A percentile compares a stretch with the other conserved stretches of the same genome.
phyloP scores from a whole-genome alignment of 2,888 invertebrate genomes.

The Ochropleura plecta region DNA sequence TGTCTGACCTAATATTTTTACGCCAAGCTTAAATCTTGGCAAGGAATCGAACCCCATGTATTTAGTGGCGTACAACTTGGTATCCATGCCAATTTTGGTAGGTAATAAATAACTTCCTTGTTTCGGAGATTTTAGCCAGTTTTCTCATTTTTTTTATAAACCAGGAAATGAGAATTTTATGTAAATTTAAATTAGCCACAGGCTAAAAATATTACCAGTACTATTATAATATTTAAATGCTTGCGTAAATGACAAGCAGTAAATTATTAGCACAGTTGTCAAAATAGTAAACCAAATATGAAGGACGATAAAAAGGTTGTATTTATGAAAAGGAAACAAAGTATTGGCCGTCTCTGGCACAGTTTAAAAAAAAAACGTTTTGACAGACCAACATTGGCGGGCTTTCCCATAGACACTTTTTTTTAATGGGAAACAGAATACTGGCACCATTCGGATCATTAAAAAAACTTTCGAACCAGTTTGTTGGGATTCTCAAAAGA shows the following conservation, averaged over 20 bases:
- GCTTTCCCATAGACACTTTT: constrained; percentile 11
- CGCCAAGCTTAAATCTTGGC: constrained; percentile 29
- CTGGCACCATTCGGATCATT: no score
- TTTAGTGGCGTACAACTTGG: background rate
- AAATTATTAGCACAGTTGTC: background rate
- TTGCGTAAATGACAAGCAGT: background rate
- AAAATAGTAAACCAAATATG: background rate
- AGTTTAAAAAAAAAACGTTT: background rate
- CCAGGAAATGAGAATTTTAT: constrained; percentile 11
- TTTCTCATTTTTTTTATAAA: background rate
- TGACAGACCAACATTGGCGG: background rate
- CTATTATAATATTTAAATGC: constrained; percentile 11
- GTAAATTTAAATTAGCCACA: constrained; percentile 7
- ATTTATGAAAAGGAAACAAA: background rate
- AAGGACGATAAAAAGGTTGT: no score
- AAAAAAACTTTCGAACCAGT: background rate
- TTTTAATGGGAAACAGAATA: background rate
- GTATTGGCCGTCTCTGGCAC: background rate
- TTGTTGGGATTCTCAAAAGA: constrained; percentile 29
- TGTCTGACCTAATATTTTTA: constrained; percentile 14
- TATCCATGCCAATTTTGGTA: constrained; percentile 25
- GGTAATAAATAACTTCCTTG: constrained; percentile 14
- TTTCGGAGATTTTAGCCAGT: background rate
- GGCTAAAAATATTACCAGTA: no score
- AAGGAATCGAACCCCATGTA: constrained; percentile 17